Conservation (phyloP, 2,888 invertebrate genomes). For the Synergus japonicus region DNA sequence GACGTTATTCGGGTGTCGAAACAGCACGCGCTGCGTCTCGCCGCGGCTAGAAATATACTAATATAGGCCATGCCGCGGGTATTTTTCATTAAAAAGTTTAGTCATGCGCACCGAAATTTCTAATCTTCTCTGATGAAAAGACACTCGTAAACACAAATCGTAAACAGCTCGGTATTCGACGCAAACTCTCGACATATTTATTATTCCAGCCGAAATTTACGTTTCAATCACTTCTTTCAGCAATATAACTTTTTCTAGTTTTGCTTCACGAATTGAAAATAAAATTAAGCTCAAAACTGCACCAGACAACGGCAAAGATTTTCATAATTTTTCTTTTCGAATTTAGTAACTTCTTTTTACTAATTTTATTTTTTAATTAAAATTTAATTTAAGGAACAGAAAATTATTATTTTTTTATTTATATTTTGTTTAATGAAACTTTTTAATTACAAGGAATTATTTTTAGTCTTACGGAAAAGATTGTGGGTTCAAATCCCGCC, state of each 20-base stretch:
- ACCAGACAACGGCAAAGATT: conserved; percentile 17
- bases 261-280: conserved; percentile 22
- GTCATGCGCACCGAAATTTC: conserved; percentile 5
- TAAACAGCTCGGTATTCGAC: conserved; percentile 21
- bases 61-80: conserved; percentile 70
- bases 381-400: too few relatives aligned
- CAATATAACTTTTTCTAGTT: conserved; percentile 2
- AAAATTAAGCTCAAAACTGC: conserved; percentile 12
- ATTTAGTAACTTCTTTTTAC: not conserved
- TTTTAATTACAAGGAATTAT: too few relatives aligned
- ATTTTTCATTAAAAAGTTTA: conserved; percentile 48
- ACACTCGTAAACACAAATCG: conserved; percentile 4
- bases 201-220: conserved; percentile 26
- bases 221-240: conserved; percentile 28
- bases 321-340: not conserved
- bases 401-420: not conserved
- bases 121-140: conserved; percentile 25
- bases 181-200: conserved; percentile 21
- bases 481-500: too few relatives aligned
- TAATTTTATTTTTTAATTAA: not conserved
- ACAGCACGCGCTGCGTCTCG: conserved; percentile 86
- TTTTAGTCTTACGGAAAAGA: too few relatives aligned
- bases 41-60: conserved; percentile 82
- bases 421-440: not conserved
- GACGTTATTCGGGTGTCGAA: conserved; percentile 87